These are phyloP conservation scores for Xiphias gladius DNA, from an alignment of 2,113 vertebrate species.

Conservation along the genomic window DNA sequence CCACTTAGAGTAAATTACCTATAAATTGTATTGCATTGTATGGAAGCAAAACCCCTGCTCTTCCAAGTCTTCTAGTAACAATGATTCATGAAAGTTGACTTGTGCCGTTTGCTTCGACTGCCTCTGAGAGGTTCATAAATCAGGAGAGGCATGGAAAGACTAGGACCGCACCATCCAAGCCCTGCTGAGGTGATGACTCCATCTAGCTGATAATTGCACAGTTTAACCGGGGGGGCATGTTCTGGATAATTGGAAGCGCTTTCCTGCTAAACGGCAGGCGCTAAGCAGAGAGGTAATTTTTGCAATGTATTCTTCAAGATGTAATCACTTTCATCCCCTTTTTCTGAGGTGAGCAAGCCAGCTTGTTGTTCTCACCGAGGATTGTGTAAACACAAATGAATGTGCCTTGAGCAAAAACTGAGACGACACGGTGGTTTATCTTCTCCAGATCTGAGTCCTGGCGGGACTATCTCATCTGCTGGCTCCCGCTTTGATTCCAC, in stretches of 20 bases:
- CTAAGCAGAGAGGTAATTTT: constrained; percentile 46
- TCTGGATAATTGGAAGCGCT: constrained; percentile 65
- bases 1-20: constrained; percentile 20
- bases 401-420: not conserved
- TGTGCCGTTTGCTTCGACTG: constrained; percentile 14
- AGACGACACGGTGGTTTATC: not conserved
- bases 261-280: constrained; percentile 30
- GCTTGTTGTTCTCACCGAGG: constrained; percentile 21
- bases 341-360: not conserved
- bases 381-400: constrained; percentile 39
- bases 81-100: constrained; percentile 54
- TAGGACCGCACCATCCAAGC: constrained; percentile 15
- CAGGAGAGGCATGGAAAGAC: not conserved
- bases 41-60: not conserved
- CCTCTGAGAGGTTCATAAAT: constrained; percentile 57
- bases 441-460: constrained; percentile 18
- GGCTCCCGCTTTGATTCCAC: constrained; percentile 13
- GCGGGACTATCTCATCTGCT: not conserved
- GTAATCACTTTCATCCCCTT: constrained; percentile 50
- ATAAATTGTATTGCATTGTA: not conserved
- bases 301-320: constrained; percentile 43
- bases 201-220: constrained; percentile 60
- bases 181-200: constrained; percentile 43
- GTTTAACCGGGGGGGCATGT: constrained; percentile 67
- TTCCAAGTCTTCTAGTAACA: constrained; percentile 17